Conservation (phyloP, 1,140 invertebrate genomes). For the Heliconius hewitsoni region DNA sequence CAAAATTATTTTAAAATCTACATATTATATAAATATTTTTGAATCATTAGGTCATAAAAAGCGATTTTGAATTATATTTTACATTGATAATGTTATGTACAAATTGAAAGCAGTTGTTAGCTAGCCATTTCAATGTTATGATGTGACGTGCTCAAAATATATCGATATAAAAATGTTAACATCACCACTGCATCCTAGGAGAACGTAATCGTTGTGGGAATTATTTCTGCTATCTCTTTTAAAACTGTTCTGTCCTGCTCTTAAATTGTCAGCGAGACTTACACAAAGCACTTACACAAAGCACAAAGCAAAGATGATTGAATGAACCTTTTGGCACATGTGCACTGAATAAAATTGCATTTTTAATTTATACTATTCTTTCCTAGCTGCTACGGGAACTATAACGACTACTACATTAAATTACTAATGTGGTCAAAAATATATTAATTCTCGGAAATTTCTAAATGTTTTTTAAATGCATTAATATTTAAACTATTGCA, state of each 20-base stretch:
- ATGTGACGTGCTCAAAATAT: not conserved
- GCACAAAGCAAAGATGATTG: conserved; percentile 41
- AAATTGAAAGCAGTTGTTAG: not conserved
- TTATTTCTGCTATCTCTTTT: conserved; percentile 61
- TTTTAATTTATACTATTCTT: not conserved
- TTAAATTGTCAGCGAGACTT: conserved; percentile 63
- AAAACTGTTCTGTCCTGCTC: conserved; percentile 59
- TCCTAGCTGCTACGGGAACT: not conserved
- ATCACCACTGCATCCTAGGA: conserved; percentile 62
- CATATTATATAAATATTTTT: too few relatives aligned
- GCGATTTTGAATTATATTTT: too few relatives aligned
- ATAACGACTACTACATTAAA: not conserved
- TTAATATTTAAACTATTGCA: too few relatives aligned
- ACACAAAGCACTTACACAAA: conserved; percentile 38
- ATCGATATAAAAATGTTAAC: conserved; percentile 19
- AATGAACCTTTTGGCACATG: conserved; percentile 39
- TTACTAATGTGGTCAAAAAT: too few relatives aligned
- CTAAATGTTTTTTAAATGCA: too few relatives aligned
- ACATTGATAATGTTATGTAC: not conserved
- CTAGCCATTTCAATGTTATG: not conserved
- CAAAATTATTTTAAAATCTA: too few relatives aligned
- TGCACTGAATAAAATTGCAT: conserved; percentile 17
- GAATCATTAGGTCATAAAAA: too few relatives aligned
- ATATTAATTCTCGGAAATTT: too few relatives aligned
- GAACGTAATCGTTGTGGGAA: conserved; percentile 79